These are phyloP conservation scores for Homarus americanus DNA, from an alignment of 1,140 invertebrate genomes.

Conservation along the genomic window DNA sequence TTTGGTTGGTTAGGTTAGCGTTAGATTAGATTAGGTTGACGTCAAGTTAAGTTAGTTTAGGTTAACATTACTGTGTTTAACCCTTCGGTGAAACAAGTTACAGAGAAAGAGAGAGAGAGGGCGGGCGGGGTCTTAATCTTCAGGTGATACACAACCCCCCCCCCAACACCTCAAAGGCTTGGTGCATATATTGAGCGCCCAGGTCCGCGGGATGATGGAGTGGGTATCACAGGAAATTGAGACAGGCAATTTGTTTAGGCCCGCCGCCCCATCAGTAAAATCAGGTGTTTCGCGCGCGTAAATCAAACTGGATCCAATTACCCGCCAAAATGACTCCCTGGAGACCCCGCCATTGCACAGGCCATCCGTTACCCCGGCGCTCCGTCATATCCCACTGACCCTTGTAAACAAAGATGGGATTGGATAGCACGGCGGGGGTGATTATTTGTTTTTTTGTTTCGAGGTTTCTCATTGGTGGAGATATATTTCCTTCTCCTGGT, in stretches of 20 bases:
- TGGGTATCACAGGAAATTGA: slow-evolving; percentile 63
- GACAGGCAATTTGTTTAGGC: slow-evolving; percentile 68
- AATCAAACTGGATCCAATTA: slow-evolving; percentile 72
- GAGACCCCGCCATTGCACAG: slow-evolving; percentile 59
- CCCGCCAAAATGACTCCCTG: slow-evolving; percentile 59
- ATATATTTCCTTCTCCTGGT: no score
- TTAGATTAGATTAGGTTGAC: no score
- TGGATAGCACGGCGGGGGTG: slow-evolving; percentile 26
- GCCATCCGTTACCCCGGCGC: slow-evolving; percentile 49
- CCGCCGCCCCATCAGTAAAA: slow-evolving; percentile 67
- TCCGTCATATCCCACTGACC: slow-evolving; percentile 61
- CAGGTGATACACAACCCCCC: neutral
- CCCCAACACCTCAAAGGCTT: neutral
- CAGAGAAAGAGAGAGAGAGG: no score
- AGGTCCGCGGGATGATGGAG: slow-evolving; percentile 50
- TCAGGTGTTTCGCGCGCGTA: slow-evolving; percentile 71
- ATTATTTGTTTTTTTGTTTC: neutral
- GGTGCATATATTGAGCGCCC: slow-evolving; percentile 42
- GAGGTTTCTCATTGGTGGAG: neutral
- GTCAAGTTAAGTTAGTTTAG: no score
- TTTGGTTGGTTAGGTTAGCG: no score
- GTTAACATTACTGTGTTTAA: no score
- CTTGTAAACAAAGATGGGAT: slow-evolving; percentile 64
- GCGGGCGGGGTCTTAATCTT: no score
- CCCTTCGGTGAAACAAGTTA: no score